Evolutionary conservation across 2,888 invertebrate genomes (phyloP).

Genomic region (Metopia argyrocephala): DNA sequence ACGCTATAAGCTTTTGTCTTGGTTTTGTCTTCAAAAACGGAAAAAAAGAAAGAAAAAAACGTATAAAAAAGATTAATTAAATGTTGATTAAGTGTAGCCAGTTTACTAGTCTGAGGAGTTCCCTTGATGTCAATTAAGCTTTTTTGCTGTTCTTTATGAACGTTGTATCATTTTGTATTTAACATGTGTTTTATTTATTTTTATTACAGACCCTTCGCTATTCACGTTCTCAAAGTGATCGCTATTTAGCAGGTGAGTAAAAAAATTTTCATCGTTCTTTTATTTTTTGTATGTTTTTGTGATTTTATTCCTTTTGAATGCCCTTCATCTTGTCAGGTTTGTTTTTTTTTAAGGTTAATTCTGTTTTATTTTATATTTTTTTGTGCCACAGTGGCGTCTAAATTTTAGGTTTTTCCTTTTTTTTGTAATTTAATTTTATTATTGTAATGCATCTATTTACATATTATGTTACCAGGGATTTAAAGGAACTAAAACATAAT

Average conservation of each 20-base stretch:
- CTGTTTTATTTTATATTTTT: neutral
- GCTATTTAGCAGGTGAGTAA: slow-evolving; percentile 79
- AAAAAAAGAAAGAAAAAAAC: no score
- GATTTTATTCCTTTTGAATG: neutral
- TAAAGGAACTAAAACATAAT: slow-evolving; percentile 19
- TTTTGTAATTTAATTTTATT: no score
- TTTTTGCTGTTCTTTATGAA: neutral
- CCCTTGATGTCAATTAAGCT: slow-evolving; percentile 16
- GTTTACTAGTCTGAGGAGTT: slow-evolving; percentile 56
- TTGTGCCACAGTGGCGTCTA: slow-evolving; percentile 50
- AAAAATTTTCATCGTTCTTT: slow-evolving; percentile 6
- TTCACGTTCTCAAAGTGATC: slow-evolving; percentile 79
- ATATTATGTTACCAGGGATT: slow-evolving; percentile 22
- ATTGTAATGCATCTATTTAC: slow-evolving; percentile 46
- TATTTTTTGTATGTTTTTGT: slow-evolving; percentile 2
- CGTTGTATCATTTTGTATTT: slow-evolving; percentile 49
- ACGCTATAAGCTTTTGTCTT: neutral
- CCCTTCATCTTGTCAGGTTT: slow-evolving; percentile 44
- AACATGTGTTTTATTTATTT: slow-evolving; percentile 43
- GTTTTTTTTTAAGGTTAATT: slow-evolving; percentile 21
- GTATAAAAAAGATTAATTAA: slow-evolving; percentile 55
- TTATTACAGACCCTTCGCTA: slow-evolving; percentile 76
- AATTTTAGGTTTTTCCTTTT: slow-evolving; percentile 26
- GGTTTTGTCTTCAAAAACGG: no score
- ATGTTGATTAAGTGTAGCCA: slow-evolving; percentile 69